These are phyloP conservation scores for Malurus elegans DNA, from an alignment of 2,113 vertebrate genomes.

Conservation along the genomic window DNA sequence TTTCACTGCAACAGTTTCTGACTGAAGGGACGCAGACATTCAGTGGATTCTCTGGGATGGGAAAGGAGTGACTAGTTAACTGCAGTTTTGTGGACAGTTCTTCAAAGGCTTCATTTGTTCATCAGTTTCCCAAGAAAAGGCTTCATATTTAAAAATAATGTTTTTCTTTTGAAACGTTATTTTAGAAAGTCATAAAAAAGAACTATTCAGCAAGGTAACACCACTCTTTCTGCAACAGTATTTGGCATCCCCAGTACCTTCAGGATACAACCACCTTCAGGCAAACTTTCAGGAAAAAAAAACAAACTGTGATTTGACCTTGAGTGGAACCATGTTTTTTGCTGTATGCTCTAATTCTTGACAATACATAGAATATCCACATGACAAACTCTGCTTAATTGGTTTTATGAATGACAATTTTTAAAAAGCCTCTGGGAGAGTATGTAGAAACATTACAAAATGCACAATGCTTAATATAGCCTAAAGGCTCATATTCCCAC, in stretches of 20 bases:
- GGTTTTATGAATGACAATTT: background rate
- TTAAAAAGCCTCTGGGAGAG: background rate
- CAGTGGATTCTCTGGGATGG: background rate
- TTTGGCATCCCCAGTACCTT: background rate
- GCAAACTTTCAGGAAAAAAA: background rate
- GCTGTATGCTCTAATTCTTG: background rate
- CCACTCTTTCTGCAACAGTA: background rate
- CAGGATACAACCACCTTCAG: background rate
- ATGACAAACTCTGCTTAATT: background rate
- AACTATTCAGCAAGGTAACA: background rate
- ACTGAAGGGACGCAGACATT: background rate
- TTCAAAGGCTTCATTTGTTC: background rate
- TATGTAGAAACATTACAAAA: background rate
- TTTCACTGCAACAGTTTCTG: background rate
- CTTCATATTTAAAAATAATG: background rate
- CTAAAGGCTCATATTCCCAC: background rate
- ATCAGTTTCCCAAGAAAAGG: background rate
- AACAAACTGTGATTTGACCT: background rate
- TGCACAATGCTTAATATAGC: background rate
- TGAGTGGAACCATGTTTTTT: background rate
- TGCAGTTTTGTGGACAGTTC: background rate
- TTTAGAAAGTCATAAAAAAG: background rate
- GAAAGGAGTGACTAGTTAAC: background rate
- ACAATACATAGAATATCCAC: background rate
- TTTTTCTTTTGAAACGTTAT: background rate